A percentile compares a stretch with the other conserved stretches of the same genome.
These are phyloP conservation scores for Choristoneura rosaceana DNA, from an alignment of 2,888 invertebrate species.

Conservation along the genomic window DNA sequence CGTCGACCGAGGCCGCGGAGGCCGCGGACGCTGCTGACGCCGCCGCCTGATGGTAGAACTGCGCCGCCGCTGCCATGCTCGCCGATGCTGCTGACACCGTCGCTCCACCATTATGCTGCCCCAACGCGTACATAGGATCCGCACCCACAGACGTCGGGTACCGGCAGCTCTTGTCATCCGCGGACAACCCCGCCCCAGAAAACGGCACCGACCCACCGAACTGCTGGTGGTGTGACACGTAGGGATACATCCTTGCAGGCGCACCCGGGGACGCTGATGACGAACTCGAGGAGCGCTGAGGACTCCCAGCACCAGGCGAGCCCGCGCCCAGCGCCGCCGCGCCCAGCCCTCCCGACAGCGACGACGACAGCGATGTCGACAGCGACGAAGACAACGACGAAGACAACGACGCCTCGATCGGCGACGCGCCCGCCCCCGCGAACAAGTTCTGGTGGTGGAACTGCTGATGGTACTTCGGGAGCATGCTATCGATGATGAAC, in stretches of 20 bases:
- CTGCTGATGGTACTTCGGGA: conserved; percentile 95
- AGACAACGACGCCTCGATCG: conserved; percentile 88
- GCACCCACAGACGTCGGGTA: conserved; percentile 88
- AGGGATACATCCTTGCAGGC: conserved; percentile 95
- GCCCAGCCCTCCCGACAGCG: conserved; percentile 87
- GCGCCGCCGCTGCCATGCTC: conserved; percentile 90
- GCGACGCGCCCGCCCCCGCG: conserved; percentile 89
- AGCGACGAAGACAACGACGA: conserved; percentile 86
- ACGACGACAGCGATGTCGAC: conserved; percentile 84
- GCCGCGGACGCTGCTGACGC: conserved; percentile 91
- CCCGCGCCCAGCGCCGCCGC: conserved; percentile 87
- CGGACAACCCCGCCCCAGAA: conserved; percentile 88
- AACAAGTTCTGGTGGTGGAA: conserved; percentile 88
- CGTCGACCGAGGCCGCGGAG: conserved; percentile 91
- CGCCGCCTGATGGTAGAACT: conserved; percentile 95
- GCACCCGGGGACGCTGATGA: conserved; percentile 90
- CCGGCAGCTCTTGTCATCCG: conserved; percentile 92
- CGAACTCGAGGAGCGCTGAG: conserved; percentile 87
- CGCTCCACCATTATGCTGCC: conserved; percentile 90
- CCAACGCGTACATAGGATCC: conserved; percentile 93
- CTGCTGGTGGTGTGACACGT: conserved; percentile 94
- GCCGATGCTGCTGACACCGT: conserved; percentile 88
- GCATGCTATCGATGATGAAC: conserved; percentile 99
- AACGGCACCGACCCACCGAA: conserved; percentile 89
- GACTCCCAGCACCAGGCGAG: conserved; percentile 85